Evolutionary conservation across 2,888 invertebrate species (phyloP).

Genomic region (Rugalucina vietnamica): DNA sequence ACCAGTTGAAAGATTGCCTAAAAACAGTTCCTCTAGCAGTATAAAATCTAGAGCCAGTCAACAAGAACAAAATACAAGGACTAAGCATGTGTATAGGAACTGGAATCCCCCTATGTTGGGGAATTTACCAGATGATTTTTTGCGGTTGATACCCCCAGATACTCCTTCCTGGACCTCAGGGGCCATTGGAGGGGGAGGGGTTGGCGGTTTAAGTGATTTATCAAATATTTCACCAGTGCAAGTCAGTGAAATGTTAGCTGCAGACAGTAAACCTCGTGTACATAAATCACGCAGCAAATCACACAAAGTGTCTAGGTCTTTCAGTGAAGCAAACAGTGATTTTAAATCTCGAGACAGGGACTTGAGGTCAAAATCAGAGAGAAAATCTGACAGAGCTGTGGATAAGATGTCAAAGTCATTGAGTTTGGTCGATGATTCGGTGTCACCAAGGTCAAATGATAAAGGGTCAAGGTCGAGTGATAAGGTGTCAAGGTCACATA

Average conservation of each 20-base stretch:
- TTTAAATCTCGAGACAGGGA: constrained; percentile 42
- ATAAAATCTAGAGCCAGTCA: constrained; percentile 1
- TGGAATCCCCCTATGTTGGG: constrained; percentile 93
- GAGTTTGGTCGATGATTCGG: constrained; percentile 47
- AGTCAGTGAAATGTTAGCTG: constrained; percentile 49
- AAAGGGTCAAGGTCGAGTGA: constrained; percentile 43
- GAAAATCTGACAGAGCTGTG: constrained; percentile 52
- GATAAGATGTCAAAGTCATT: constrained; percentile 58
- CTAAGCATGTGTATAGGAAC: constrained; percentile 84
- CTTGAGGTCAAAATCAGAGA: constrained; percentile 40
- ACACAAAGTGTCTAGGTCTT: constrained; percentile 52
- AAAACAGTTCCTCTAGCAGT: background rate
- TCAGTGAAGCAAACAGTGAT: constrained; percentile 50
- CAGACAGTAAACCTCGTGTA: constrained; percentile 55
- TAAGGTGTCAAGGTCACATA: constrained; percentile 45
- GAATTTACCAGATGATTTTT: constrained; percentile 91
- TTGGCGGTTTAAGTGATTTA: constrained; percentile 4
- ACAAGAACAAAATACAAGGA: constrained; percentile 47
- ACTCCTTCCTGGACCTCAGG: background rate
- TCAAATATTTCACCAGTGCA: constrained; percentile 34
- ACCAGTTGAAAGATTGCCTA: constrained; percentile 1
- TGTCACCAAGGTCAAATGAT: constrained; percentile 22
- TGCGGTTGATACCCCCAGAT: constrained; percentile 85
- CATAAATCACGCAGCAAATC: constrained; percentile 61
- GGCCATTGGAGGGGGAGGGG: constrained; percentile 40